These are phyloP conservation scores for Petrolisthes cinctipes DNA, from an alignment of 2,888 invertebrate genomes.

Conservation along the genomic window DNA sequence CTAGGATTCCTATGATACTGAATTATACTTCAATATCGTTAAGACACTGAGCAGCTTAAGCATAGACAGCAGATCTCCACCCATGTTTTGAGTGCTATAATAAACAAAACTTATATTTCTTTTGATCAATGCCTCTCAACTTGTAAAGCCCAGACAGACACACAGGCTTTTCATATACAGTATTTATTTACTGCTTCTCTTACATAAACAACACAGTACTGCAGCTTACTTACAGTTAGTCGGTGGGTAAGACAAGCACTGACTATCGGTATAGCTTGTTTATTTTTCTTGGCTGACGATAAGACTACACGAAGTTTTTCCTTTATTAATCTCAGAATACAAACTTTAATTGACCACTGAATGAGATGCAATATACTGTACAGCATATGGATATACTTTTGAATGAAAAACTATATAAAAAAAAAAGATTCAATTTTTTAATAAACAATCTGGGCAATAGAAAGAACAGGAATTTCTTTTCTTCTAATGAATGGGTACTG, in stretches of 20 bases:
- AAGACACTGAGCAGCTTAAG: neutral
- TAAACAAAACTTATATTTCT: neutral
- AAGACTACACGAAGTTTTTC: neutral
- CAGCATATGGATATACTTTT: too few relatives aligned
- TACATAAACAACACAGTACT: neutral
- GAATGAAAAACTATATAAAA: too few relatives aligned
- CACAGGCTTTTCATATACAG: neutral
- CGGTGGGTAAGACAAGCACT: constrained; percentile 15
- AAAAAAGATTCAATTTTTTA: too few relatives aligned
- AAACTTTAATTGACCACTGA: too few relatives aligned
- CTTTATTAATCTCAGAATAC: too few relatives aligned
- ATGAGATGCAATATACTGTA: too few relatives aligned
- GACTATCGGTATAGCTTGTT: neutral
- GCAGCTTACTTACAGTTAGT: constrained; percentile 18
- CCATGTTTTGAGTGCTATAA: neutral
- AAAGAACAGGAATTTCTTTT: too few relatives aligned
- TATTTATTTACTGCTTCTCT: neutral
- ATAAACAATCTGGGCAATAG: too few relatives aligned
- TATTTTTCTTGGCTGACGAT: neutral
- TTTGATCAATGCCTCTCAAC: neutral
- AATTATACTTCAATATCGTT: too few relatives aligned
- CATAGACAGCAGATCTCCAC: neutral
- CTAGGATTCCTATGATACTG: too few relatives aligned
- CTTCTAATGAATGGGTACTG: too few relatives aligned
- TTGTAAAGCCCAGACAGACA: neutral